phyloP scores from a whole-genome alignment of 2,888 invertebrate genomes.

The Dicyrtoma fusca region DNA sequence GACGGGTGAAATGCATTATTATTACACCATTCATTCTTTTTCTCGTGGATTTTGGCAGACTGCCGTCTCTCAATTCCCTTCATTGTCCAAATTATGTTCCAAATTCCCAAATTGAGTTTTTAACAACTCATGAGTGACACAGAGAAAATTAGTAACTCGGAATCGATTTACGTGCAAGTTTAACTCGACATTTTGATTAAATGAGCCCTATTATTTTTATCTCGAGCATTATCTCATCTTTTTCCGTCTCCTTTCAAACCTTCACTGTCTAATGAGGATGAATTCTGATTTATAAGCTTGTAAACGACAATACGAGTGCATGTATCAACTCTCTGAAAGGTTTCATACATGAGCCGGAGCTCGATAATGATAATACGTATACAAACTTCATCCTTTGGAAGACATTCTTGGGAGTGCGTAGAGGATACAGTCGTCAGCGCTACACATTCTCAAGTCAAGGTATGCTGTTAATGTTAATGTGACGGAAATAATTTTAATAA shows the following conservation, averaged over 20 bases:
- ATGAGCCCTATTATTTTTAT: conserved; percentile 28
- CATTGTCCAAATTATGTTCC: neutral
- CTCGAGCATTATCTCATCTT: neutral
- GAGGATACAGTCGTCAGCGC: too few species aligned
- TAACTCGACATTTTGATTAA: conserved; percentile 26
- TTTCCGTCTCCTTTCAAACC: neutral
- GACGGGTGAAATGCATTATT: too few species aligned
- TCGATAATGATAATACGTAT: too few species aligned
- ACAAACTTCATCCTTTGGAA: too few species aligned
- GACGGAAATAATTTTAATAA: too few species aligned
- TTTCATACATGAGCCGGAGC: too few species aligned
- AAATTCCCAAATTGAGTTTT: neutral
- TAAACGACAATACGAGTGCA: too few species aligned
- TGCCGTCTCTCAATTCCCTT: neutral
- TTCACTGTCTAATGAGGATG: neutral
- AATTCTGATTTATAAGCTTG: neutral
- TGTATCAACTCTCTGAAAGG: too few species aligned
- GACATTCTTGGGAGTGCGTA: too few species aligned
- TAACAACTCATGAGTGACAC: neutral
- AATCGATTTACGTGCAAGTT: conserved; percentile 28
- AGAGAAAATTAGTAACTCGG: neutral
- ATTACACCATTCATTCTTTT: conserved; percentile 21
- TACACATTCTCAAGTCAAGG: too few species aligned
- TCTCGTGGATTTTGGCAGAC: neutral
- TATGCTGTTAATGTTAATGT: too few species aligned